phyloP scores from a whole-genome alignment of 2,797 vertebrate species.

The Pipistrellus pygmaeus region DNA sequence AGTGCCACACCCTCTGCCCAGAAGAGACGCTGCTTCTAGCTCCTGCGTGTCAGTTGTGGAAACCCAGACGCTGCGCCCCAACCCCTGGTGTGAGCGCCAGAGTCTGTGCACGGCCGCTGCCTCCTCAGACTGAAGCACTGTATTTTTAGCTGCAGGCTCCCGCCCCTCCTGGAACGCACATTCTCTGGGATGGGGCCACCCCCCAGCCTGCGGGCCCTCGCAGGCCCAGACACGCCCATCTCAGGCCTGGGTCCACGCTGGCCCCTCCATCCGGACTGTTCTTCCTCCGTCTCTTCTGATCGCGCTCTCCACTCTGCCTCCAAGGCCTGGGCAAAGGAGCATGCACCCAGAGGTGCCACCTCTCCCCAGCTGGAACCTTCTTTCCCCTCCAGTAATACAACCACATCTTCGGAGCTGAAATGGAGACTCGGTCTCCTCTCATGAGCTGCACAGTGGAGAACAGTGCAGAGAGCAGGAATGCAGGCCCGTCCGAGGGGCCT shows the following conservation, averaged over 20 bases:
- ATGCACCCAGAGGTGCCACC: neutral
- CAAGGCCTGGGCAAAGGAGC: conserved; percentile 2
- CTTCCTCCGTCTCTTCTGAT: neutral
- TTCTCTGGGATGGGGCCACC: neutral
- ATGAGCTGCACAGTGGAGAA: neutral
- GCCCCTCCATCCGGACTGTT: neutral
- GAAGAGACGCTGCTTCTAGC: neutral
- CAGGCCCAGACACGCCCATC: neutral
- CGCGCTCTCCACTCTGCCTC: neutral
- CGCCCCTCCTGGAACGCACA: neutral
- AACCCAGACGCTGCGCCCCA: neutral
- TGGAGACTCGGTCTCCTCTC: neutral
- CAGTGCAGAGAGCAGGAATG: conserved; percentile 12
- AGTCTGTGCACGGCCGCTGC: neutral
- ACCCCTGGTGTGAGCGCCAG: neutral
- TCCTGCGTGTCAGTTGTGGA: neutral
- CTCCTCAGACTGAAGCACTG: neutral
- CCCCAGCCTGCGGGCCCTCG: neutral
- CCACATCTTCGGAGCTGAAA: neutral
- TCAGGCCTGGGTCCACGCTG: neutral
- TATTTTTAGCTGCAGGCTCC: conserved; percentile 35
- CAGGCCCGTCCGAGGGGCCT: neutral
- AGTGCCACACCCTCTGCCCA: neutral
- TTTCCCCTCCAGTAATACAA: neutral
- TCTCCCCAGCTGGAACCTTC: neutral